Evolutionary conservation across 2,113 vertebrate genomes (phyloP), one percentile per base, ranked within the genome.

Genomic region (Pelmatolapia mariae): DNA sequence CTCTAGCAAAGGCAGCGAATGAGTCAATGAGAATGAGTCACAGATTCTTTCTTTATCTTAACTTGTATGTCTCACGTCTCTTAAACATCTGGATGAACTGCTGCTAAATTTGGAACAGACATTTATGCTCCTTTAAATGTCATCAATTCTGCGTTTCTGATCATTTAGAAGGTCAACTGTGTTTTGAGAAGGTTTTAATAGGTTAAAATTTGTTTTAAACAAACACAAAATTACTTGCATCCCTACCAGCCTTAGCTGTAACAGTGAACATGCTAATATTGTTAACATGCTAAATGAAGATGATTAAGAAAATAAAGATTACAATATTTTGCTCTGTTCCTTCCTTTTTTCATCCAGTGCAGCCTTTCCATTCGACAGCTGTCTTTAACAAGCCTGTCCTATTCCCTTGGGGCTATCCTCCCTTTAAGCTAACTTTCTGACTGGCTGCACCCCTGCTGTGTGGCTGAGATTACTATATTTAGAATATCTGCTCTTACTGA

Each of bases 351-450:
- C 33, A 40, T 22, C 19, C 19, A 40, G 63, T 0, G 19, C 36
- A 68, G 11, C 33, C 0, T 40, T 68, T 68, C 11, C 22, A 26
- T 47, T 29, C 4, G 2, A 4, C 0, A 47, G 8, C n/a, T 16
- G 38, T 10, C 66, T 73, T 3, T 73, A 73, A 45, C n/a, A 26
- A 16, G 38, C 22, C 68, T 1, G 15, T 2, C 22, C 22, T 45
- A 1, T 43, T 45, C 22, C 13, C 2, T 18, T 4, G 8, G 38
- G 0, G 40, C 38, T 38, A 16, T 26, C 68, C 1, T 73, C 68
- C 8, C 22, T 73, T 45, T 45, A 73, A 73, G 22, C 8, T 45
- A 26, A 73, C 66, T 73, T 73, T 73, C 8, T 73, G 38, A 45
- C 66, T 43, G 36, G 12, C 36, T 43, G 12, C 66, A 24, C 12